Conservation (phyloP, 2,888 invertebrate genomes). For the Drosophila nr. perissopoda region DNA sequence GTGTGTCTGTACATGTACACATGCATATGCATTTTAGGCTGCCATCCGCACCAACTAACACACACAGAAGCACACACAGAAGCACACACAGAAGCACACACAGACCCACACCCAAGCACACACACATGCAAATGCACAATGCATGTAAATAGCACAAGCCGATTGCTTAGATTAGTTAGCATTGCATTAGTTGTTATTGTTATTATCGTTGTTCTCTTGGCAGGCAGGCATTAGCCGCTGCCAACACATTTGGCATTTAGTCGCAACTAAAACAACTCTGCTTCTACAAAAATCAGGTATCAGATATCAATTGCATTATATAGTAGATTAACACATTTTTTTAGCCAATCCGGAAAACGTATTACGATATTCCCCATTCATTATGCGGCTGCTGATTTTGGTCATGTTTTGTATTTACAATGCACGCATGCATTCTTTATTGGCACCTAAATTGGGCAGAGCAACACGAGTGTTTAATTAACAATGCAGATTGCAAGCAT, state of each 20-base stretch:
- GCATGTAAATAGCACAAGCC: slow-evolving; percentile 59
- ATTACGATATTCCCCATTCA: slow-evolving; percentile 13
- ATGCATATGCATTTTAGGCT: slow-evolving; percentile 16
- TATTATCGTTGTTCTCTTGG: slow-evolving; percentile 12
- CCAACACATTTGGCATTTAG: slow-evolving; percentile 3
- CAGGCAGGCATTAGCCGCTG: slow-evolving; percentile 11
- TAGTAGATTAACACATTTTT: slow-evolving; percentile 24
- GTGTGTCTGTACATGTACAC: slow-evolving; percentile 1
- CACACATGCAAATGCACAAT: slow-evolving; percentile 5
- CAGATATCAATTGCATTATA: slow-evolving; percentile 42
- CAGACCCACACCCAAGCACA: not conserved
- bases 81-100: slow-evolving; percentile 12
- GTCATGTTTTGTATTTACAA: slow-evolving; percentile 27
- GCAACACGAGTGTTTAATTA: slow-evolving; percentile 50
- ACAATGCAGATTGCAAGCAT: slow-evolving; percentile 27
- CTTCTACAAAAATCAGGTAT: not conserved
- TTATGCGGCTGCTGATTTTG: slow-evolving; percentile 21
- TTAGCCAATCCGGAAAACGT: slow-evolving; percentile 10
- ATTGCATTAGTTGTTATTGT: slow-evolving; percentile 21
- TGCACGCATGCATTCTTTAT: slow-evolving; percentile 34
- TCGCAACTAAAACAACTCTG: not conserved
- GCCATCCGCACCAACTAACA: slow-evolving; percentile 1
- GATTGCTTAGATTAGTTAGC: slow-evolving; percentile 71
- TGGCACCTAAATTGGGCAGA: slow-evolving; percentile 36
- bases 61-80: slow-evolving; percentile 6